These are phyloP conservation scores for Hydraecia micacea DNA, from an alignment of 2,888 invertebrate species.

Conservation along the genomic window DNA sequence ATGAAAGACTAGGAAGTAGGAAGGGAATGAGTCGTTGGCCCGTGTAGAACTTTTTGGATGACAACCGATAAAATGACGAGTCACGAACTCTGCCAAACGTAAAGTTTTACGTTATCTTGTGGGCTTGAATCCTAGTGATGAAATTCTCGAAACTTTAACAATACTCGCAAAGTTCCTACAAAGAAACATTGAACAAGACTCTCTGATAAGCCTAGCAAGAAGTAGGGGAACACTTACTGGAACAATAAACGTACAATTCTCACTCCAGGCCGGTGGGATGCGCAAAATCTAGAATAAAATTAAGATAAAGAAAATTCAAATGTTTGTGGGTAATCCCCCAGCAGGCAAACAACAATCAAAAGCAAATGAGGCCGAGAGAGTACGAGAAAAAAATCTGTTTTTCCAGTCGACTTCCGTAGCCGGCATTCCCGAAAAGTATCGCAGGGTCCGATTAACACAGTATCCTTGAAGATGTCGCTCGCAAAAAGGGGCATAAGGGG, in stretches of 20 bases:
- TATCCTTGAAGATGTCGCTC: slow-evolving; percentile 89
- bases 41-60: not conserved
- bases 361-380: slow-evolving; percentile 66
- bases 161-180: slow-evolving; percentile 24
- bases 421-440: slow-evolving; percentile 82
- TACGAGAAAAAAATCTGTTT: slow-evolving; percentile 71
- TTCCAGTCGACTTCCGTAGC: slow-evolving; percentile 76
- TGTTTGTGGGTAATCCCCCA: slow-evolving; percentile 52
- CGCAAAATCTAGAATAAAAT: slow-evolving; percentile 50
- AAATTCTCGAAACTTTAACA: slow-evolving; percentile 35
- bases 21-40: not conserved
- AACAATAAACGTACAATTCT: slow-evolving; percentile 48
- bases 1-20: not conserved
- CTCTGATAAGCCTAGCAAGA: slow-evolving; percentile 37
- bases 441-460: slow-evolving; percentile 87
- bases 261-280: slow-evolving; percentile 23
- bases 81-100: not conserved
- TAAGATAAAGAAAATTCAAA: slow-evolving; percentile 49
- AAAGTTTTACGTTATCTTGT: slow-evolving; percentile 32
- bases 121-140: slow-evolving; percentile 21
- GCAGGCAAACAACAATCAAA: slow-evolving; percentile 72
- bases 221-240: slow-evolving; percentile 5
- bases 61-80: not conserved
- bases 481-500: slow-evolving; percentile 87
- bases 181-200: slow-evolving; percentile 28